Conservation (phyloP, 2,888 invertebrate genomes). For the Pachliopta kotzebuea region DNA sequence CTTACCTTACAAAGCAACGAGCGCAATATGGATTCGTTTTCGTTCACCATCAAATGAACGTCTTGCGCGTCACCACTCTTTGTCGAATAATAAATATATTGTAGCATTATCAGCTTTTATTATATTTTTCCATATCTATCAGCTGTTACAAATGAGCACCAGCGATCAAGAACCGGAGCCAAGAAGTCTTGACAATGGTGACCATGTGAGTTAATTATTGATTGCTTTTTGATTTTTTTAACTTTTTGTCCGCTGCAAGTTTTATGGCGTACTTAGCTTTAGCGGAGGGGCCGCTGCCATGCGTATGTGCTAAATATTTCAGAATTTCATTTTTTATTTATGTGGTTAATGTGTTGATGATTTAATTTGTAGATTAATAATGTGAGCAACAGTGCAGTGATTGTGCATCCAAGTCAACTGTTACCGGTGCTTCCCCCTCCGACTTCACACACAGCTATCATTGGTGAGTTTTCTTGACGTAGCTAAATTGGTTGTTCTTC, state of each 20-base stretch:
- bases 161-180: slow-evolving; percentile 62
- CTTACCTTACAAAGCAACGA: too few species aligned
- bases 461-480: slow-evolving; percentile 67
- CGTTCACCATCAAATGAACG: too few species aligned
- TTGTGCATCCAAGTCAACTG: slow-evolving; percentile 90
- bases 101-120: too few species aligned
- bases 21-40: too few species aligned
- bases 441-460: slow-evolving; percentile 69
- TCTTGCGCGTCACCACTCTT: too few species aligned
- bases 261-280: too few species aligned
- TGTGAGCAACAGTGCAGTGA: slow-evolving; percentile 82
- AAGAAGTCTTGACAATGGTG: slow-evolving; percentile 61
- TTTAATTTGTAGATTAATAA: slow-evolving; percentile 56
- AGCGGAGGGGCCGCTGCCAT: too few species aligned
- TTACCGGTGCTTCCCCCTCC: slow-evolving; percentile 85
- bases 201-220: slow-evolving; percentile 54
- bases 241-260: too few species aligned
- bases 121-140: slow-evolving; percentile 44
- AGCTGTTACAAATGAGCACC: slow-evolving; percentile 60
- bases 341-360: neutral
- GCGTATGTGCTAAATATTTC: too few species aligned
- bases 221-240: neutral
- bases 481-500: too few species aligned
- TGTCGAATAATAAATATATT: slow-evolving; percentile 35
- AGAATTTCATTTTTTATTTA: neutral